phyloP scores from a whole-genome alignment of 2,113 vertebrate species.

The Phalacrocorax carbo region DNA sequence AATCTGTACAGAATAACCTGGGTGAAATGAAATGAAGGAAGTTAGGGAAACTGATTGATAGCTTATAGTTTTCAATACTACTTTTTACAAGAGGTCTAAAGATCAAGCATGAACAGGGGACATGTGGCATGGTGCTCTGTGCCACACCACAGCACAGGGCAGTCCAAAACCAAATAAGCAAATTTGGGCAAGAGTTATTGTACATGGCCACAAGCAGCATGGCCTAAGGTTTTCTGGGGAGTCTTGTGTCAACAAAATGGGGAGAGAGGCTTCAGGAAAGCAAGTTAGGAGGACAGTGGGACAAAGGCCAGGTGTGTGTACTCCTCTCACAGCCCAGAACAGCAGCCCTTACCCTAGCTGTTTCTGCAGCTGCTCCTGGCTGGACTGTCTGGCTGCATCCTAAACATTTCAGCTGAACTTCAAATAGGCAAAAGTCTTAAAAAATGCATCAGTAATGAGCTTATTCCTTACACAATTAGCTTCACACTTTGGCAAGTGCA shows the following conservation, averaged over 20 bases:
- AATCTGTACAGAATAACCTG: neutral
- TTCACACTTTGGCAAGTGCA: neutral
- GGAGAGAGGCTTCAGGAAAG: neutral
- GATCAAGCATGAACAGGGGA: neutral
- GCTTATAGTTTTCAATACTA: neutral
- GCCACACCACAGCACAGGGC: neutral
- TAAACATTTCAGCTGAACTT: neutral
- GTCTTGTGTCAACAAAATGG: neutral
- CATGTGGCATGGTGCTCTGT: neutral
- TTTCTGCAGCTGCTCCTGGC: neutral
- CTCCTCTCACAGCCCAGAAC: neutral
- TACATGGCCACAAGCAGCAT: neutral
- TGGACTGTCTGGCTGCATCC: neutral
- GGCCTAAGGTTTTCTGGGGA: neutral
- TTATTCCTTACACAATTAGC: neutral
- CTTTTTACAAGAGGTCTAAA: neutral
- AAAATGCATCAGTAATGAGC: neutral
- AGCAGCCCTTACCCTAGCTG: rapidly evolving
- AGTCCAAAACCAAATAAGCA: neutral
- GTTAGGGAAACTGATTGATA: neutral
- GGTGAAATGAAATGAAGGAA: neutral
- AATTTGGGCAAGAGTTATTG: neutral
- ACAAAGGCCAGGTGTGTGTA: neutral
- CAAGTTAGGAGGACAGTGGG: rapidly evolving
- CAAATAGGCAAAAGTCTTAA: neutral